Evolutionary conservation across 2,113 vertebrate species (phyloP).

Genomic region (Tachysurus fulvidraco): DNA sequence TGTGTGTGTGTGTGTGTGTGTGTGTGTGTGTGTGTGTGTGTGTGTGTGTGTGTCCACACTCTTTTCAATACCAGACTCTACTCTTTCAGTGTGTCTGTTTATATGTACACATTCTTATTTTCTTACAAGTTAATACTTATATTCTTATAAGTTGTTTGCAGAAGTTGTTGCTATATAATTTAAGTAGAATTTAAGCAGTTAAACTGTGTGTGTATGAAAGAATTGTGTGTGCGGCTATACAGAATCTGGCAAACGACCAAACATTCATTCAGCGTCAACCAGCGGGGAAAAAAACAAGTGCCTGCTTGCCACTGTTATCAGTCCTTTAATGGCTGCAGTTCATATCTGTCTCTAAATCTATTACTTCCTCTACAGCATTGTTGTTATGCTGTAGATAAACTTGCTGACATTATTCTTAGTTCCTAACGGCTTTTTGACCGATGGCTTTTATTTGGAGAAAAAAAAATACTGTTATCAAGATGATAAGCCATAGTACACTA

Average conservation of each 20-base stretch:
- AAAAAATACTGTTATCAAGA: constrained; percentile 26
- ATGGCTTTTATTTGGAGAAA: constrained; percentile 40
- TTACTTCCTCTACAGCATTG: constrained; percentile 43
- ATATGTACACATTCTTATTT: background rate
- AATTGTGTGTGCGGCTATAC: background rate
- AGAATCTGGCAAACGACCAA: constrained; percentile 42
- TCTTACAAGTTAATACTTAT: background rate
- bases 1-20: constrained; percentile 25
- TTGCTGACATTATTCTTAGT: constrained; percentile 6
- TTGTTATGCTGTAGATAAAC: constrained; percentile 35
- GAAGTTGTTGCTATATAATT: background rate
- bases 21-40: constrained; percentile 4
- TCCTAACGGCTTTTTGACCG: constrained; percentile 37
- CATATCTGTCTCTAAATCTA: constrained; percentile 39
- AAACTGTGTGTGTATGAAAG: background rate
- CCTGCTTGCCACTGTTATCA: constrained; percentile 38
- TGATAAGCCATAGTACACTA: background rate
- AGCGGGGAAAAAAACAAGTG: background rate
- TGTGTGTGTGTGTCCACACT: background rate
- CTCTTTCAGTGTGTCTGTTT: background rate
- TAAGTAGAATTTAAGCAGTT: background rate
- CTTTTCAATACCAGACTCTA: background rate
- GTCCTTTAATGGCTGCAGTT: constrained; percentile 29
- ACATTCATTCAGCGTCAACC: constrained; percentile 17
- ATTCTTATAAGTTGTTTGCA: background rate